phyloP scores from a whole-genome alignment of 2,888 invertebrate genomes.

The Syrphus vitripennis region DNA sequence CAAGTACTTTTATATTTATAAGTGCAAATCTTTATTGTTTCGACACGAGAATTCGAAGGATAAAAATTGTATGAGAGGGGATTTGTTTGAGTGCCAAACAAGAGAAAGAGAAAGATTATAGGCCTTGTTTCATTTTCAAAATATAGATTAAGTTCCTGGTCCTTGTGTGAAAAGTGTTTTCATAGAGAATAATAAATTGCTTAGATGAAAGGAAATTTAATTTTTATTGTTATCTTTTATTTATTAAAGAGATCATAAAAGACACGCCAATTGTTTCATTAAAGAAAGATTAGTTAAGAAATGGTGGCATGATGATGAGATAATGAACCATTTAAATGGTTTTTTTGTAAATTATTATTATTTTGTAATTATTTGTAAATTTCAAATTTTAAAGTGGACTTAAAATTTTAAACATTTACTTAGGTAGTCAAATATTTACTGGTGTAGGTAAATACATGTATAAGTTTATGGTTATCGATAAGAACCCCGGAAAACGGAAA shows the following conservation, averaged over 20 bases:
- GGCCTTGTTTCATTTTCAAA: background rate
- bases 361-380: too few species aligned
- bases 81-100: constrained; percentile 12
- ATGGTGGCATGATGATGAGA: background rate
- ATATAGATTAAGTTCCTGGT: background rate
- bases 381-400: too few species aligned
- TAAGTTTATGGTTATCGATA: too few species aligned
- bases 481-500: too few species aligned
- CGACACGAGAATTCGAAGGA: background rate
- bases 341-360: too few species aligned
- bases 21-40: constrained; percentile 22
- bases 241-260: background rate
- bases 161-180: background rate
- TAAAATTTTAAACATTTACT: too few species aligned
- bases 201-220: background rate
- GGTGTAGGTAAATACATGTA: too few species aligned
- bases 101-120: background rate
- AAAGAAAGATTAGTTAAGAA: background rate
- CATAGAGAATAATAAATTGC: background rate
- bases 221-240: background rate
- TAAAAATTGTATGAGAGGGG: background rate
- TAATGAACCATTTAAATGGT: background rate
- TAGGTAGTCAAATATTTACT: too few species aligned
- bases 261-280: background rate
- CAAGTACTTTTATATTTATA: constrained; percentile 16